phyloP scores from a whole-genome alignment of 2,113 vertebrate species.

The Fulmarus glacialis region DNA sequence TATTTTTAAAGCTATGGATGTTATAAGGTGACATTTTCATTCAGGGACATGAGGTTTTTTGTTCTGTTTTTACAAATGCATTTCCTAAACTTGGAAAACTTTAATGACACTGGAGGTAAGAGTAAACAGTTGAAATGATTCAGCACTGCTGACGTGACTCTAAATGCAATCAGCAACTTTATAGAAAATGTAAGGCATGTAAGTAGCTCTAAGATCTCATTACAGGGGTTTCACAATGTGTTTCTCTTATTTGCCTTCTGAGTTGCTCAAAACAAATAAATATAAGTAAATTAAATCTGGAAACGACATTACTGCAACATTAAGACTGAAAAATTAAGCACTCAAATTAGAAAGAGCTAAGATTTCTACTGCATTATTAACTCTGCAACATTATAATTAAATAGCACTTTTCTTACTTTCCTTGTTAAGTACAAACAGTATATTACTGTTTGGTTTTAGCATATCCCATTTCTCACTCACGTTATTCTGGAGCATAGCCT shows the following conservation, averaged over 20 bases:
- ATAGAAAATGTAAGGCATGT: neutral
- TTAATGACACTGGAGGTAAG: neutral
- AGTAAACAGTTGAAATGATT: slow-evolving; percentile 38
- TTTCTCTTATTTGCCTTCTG: slow-evolving; percentile 19
- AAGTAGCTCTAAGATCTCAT: slow-evolving; percentile 28
- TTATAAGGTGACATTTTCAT: slow-evolving; percentile 48
- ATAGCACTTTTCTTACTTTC: neutral
- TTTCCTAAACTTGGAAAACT: slow-evolving; percentile 31
- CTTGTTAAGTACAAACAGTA: neutral
- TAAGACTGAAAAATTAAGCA: slow-evolving; percentile 26
- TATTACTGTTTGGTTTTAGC: neutral
- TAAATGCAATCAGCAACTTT: neutral
- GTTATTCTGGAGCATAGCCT: neutral
- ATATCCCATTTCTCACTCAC: neutral
- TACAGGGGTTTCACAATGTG: slow-evolving; percentile 20
- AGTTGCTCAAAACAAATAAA: slow-evolving; percentile 54
- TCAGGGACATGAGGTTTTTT: neutral
- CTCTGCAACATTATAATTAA: neutral
- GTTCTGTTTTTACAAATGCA: neutral
- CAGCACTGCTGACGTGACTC: neutral
- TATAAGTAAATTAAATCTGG: slow-evolving; percentile 47
- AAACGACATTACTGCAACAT: slow-evolving; percentile 8
- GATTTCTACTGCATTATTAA: slow-evolving; percentile 32
- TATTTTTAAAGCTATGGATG: slow-evolving; percentile 35
- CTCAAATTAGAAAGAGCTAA: slow-evolving; percentile 6